These are phyloP conservation scores for Callinectes sapidus DNA, from an alignment of 2,888 invertebrate genomes.

Conservation along the genomic window DNA sequence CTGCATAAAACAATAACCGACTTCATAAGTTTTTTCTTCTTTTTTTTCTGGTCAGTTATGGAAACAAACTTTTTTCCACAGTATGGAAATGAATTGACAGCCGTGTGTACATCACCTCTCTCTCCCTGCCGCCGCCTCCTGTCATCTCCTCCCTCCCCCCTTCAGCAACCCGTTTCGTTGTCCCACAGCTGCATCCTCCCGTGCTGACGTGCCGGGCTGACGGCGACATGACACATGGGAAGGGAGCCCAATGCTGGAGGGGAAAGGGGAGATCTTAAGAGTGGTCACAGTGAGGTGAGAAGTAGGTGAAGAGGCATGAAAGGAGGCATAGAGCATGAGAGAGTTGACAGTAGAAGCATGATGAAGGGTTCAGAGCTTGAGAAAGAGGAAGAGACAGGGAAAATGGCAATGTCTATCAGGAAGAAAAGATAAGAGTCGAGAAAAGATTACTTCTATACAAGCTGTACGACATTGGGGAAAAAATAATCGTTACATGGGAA, in stretches of 20 bases:
- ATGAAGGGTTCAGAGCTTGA: neutral
- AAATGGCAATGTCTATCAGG: neutral
- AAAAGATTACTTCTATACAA: neutral
- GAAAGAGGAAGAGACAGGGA: neutral
- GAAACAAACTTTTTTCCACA: slow-evolving; percentile 21
- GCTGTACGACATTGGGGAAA: neutral
- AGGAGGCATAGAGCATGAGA: neutral
- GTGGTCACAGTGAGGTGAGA: neutral
- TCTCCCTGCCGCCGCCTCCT: neutral
- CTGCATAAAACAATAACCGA: slow-evolving; percentile 25
- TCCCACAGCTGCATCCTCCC: neutral
- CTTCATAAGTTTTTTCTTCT: neutral
- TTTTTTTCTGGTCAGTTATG: neutral
- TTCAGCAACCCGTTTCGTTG: slow-evolving; percentile 1
- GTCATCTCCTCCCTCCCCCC: slow-evolving; percentile 3
- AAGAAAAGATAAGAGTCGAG: neutral
- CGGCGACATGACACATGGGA: slow-evolving; percentile 16
- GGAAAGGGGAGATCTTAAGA: slow-evolving; percentile 23
- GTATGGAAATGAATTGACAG: slow-evolving; percentile 21
- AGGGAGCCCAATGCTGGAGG: neutral
- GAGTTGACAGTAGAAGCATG: neutral
- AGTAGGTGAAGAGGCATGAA: neutral
- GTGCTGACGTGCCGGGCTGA: slow-evolving; percentile 10
- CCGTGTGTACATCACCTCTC: slow-evolving; percentile 7
- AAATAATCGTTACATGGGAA: neutral